Evolutionary conservation across 2,113 vertebrate genomes (phyloP), one percentile per base, ranked within the genome.

Genomic region (Mohoua ochrocephala): DNA sequence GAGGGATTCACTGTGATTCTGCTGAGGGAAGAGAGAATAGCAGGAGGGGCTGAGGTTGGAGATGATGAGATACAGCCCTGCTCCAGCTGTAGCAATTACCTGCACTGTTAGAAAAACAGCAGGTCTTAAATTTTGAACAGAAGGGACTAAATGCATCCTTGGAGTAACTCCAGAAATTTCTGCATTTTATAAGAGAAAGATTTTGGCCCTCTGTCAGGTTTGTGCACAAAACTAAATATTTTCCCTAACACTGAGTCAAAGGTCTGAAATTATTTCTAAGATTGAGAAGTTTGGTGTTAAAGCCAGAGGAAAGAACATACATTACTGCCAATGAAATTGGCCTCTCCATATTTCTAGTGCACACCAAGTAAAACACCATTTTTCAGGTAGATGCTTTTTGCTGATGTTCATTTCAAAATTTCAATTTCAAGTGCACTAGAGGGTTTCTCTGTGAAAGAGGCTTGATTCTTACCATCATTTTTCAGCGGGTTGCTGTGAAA

Each of bases 21-120:
- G 23, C 26, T 44, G 33, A 3, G 2, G 33, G 14, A 85, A 91
- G 68, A 73, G 24, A 60, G 47, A 69, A 30, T 1, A 11, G 13
- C 57, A 84, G 49, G 64, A 68, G 31, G 33, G 57, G n/a, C 85
- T 78, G 82, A 77, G 30, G 49, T 44, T 3, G 7, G 22, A 64
- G 44, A 49, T 0, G 0, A 27, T 63, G 76, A 68, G 67, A 37
- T 44, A 64, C 60, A n/a, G 56, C 50, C 35, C 74, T 60, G n/a
- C 74, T 96, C 76, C 92, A 96, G 82, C 75, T 97, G 92, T 41
- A 92, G 69, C 75, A 88, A 78, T 96, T 95, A 95, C 93, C 85
- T 94, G 52, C 3, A 1, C 76, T 84, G 69, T 88, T 84, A 92
- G 60, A 64, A 86, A 84, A 94, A 75, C 73, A 96, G 83, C 64